Base-by-base conservation (phyloP, 2,888 invertebrate species). In the Rotaria magnacalcarata region DNA sequence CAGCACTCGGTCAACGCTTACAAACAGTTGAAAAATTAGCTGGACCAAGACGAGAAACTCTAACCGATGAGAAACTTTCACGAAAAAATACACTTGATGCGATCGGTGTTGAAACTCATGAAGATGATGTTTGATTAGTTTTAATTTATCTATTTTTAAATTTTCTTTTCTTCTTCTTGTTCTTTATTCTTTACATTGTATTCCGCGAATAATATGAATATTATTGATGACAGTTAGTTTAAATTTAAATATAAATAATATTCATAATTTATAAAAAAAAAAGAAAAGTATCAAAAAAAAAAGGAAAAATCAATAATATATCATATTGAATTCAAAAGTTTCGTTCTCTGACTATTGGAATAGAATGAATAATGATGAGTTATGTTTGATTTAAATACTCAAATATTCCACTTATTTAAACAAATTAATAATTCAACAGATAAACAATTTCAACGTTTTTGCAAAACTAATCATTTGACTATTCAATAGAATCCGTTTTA, bases 1-100 rank as follows among this genome's bases (percentile, higher is more conserved):
- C 43, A 47, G 24, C 80, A 80, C 47, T 80, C n/a, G 80, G 80
- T 80, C 43, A 43, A 80, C 43, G 80, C n/a, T 47, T 80, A 80
- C 47, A 80, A 47, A 80, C 80, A 8, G 47, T 80, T n/a, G 80
- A 80, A 80, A 80, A 80, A 80, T 24, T 80, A 47, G 47, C 47
- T 80, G 47, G n/a, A 2, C 16, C 2, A 43, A 80, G 41, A 47
- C 43, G 4, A 80, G 6, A 10, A n/a, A 43, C 10, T 7, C 47
- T 21, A 11, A 47, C n/a, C 0, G 80, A 80, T n/a, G 47, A 43
- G 7, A n/a, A 1, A 80, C 11, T 14, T 10, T 16, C n/a, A 11
- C 16, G 67, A 27, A 67, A 34, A 34, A 34, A 67, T 67, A 67
- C 67, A 80, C n/a, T 47, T 47, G 80, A 47, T 47, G 19, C n/a